Percentiles rank a stretch among this genome's conserved stretches.
These are phyloP conservation scores for Lepeophtheirus salmonis DNA, from an alignment of 1,140 invertebrate genomes.

Conservation along the genomic window DNA sequence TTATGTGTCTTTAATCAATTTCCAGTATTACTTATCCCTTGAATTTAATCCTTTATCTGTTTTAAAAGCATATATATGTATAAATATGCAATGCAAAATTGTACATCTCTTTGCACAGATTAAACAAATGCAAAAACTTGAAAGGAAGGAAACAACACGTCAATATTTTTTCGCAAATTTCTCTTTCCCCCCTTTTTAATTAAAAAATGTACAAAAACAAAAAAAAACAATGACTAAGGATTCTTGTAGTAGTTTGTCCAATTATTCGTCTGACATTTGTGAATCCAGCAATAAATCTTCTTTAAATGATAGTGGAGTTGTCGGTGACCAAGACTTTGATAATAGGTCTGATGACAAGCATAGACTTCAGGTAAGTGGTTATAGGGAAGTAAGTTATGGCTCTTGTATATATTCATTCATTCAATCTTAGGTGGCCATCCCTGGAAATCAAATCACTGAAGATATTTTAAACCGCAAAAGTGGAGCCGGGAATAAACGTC, in stretches of 20 bases:
- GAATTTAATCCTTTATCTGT: too few species aligned
- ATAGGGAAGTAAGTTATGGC: not conserved
- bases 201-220: too few species aligned
- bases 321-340: slow-evolving; percentile 9
- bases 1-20: too few species aligned
- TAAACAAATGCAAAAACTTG: too few species aligned
- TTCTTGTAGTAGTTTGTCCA: not conserved
- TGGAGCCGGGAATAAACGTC: slow-evolving; percentile 4
- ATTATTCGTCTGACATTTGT: not conserved
- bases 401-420: not conserved
- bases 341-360: not conserved
- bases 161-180: not conserved
- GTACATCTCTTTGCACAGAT: not conserved
- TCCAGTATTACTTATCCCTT: too few species aligned
- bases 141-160: too few species aligned
- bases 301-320: slow-evolving; percentile 15
- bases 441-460: not conserved
- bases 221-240: too few species aligned
- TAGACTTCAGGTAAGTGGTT: not conserved
- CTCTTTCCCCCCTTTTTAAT: too few species aligned
- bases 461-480: slow-evolving; percentile 16
- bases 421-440: not conserved
- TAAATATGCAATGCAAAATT: not conserved
- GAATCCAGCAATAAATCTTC: slow-evolving; percentile 7
- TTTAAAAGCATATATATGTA: not conserved